Conservation (phyloP, 1,140 invertebrate species). For the Arctopsyche grandis region DNA sequence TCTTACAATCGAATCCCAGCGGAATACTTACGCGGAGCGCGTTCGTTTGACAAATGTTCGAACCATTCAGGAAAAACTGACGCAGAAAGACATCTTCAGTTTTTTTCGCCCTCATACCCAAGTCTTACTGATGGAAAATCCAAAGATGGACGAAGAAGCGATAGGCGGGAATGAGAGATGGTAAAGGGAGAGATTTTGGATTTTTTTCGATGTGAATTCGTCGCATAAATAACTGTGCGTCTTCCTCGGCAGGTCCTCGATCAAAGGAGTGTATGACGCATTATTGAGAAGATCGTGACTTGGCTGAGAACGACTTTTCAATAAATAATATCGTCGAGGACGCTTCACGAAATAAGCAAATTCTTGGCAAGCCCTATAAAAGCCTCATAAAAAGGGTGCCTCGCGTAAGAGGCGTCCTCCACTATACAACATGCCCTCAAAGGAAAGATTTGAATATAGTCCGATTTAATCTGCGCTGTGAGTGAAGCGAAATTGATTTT, state of each 20-base stretch:
- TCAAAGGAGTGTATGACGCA: slow-evolving; percentile 43
- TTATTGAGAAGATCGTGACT: slow-evolving; percentile 37
- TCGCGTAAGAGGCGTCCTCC: too few relatives aligned
- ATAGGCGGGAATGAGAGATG: too few relatives aligned
- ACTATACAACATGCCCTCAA: too few relatives aligned
- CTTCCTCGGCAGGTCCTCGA: slow-evolving; percentile 22
- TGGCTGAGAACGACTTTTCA: slow-evolving; percentile 39
- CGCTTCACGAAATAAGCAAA: slow-evolving; percentile 21
- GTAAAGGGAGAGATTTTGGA: too few relatives aligned
- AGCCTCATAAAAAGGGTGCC: not conserved
- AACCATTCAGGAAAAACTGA: not conserved
- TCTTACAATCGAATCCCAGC: not conserved
- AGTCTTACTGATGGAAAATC: too few relatives aligned
- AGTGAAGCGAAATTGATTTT: too few relatives aligned
- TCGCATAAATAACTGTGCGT: slow-evolving; percentile 37
- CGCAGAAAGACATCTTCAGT: not conserved
- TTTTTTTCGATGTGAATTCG: not conserved
- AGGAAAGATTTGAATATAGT: too few relatives aligned
- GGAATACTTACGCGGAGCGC: not conserved
- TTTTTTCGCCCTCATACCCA: not conserved
- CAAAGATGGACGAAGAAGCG: too few relatives aligned
- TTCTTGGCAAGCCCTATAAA: slow-evolving; percentile 2
- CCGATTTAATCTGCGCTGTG: too few relatives aligned
- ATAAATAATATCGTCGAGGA: slow-evolving; percentile 35
- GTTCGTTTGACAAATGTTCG: slow-evolving; percentile 1